A percentile compares a stretch with the other conserved stretches of the same genome.
phyloP scores from a whole-genome alignment of 2,113 vertebrate genomes.

The Paramisgurnus dabryanus region DNA sequence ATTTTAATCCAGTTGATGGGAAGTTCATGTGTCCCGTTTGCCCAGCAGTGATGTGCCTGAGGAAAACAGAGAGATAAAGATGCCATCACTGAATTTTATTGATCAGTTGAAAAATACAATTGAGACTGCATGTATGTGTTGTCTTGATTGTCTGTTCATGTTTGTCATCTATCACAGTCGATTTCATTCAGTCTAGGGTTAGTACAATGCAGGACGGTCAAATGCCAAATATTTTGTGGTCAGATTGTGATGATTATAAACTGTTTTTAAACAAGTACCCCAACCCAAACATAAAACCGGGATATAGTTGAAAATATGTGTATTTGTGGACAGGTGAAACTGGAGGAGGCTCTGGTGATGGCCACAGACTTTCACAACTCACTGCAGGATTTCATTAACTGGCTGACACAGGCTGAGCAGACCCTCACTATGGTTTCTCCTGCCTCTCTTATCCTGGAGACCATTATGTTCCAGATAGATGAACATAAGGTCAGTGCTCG shows the following conservation, averaged over 20 bases:
- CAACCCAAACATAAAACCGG: background rate
- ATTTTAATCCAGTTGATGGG: constrained; percentile 39
- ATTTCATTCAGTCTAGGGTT: no score
- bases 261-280: no score
- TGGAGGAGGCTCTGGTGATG: constrained; percentile 90
- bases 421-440: constrained; percentile 89
- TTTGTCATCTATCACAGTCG: no score
- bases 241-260: no score
- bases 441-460: constrained; percentile 95
- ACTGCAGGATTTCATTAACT: constrained; percentile 97
- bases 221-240: no score
- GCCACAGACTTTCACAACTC: constrained; percentile 96
- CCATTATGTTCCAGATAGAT: constrained; percentile 96
- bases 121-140: no score
- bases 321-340: constrained; percentile 78
- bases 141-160: no score
- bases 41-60: constrained; percentile 7
- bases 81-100: background rate
- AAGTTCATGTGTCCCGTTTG: constrained; percentile 19
- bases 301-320: background rate
- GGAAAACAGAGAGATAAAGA: background rate
- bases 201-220: no score
- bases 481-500: constrained; percentile 88
- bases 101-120: no score
- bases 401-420: constrained; percentile 96